These are phyloP conservation scores for Hipposideros larvatus DNA, from an alignment of 2,797 vertebrate genomes.

Conservation along the genomic window DNA sequence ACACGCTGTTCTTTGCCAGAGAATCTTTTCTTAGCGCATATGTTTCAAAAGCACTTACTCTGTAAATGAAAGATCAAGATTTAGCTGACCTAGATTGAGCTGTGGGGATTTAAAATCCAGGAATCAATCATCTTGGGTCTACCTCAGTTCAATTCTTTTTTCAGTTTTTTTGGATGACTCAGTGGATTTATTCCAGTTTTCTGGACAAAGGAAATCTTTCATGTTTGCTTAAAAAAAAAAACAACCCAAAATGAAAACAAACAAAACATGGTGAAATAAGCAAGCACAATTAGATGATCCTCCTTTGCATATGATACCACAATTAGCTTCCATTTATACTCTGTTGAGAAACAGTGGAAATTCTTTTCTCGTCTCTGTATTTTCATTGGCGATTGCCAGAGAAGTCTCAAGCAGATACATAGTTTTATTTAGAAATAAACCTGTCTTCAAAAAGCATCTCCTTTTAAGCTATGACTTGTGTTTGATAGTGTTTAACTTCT, in stretches of 20 bases:
- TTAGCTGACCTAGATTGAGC: constrained; percentile 72
- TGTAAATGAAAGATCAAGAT: constrained; percentile 76
- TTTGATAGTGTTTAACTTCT: not conserved
- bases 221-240: not conserved
- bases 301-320: not conserved
- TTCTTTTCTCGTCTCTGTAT: not conserved
- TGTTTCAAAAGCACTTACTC: constrained; percentile 76
- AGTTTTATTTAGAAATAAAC: constrained; percentile 47
- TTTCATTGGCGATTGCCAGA: not conserved
- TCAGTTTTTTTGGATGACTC: constrained; percentile 52
- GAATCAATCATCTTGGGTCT: constrained; percentile 54
- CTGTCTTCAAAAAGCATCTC: not conserved
- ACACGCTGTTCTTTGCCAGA: constrained; percentile 74
- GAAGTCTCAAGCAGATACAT: not conserved
- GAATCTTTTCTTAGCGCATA: constrained; percentile 80
- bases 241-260: not conserved
- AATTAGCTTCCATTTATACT: not conserved
- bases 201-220: constrained; percentile 57
- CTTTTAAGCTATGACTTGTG: not conserved
- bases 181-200: constrained; percentile 50
- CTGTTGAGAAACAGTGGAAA: not conserved
- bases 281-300: not conserved
- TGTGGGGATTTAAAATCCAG: constrained; percentile 65
- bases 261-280: not conserved
- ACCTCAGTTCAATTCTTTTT: constrained; percentile 53